phyloP scores from a whole-genome alignment of 2,113 vertebrate genomes.

The Hemiscyllium ocellatum region DNA sequence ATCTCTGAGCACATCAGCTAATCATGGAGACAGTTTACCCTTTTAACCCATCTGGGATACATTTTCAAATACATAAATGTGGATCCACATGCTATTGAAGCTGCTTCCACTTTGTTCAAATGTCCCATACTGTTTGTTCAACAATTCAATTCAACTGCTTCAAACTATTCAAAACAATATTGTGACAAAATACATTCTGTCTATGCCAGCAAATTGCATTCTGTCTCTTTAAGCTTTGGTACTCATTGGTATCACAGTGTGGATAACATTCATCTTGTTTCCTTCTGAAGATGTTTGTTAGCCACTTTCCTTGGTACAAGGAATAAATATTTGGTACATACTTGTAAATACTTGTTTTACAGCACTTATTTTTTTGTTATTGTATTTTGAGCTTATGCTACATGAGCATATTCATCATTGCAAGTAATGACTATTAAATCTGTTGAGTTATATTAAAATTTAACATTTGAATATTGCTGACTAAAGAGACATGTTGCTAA shows the following conservation, averaged over 20 bases:
- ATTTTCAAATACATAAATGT: background rate
- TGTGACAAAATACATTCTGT: too few relatives aligned
- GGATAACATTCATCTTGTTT: constrained; percentile 61
- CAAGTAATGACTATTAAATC: constrained; percentile 75
- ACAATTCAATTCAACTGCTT: background rate
- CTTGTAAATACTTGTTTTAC: constrained; percentile 86
- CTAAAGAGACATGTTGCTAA: background rate
- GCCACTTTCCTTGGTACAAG: constrained; percentile 89
- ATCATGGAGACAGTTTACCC: constrained; percentile 1
- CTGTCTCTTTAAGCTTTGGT: constrained; percentile 62
- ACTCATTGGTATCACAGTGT: constrained; percentile 57
- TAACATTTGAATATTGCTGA: constrained; percentile 55
- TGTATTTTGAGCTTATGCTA: constrained; percentile 75
- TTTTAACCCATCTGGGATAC: constrained; percentile 17
- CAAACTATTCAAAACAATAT: background rate
- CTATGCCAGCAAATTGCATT: constrained; percentile 47
- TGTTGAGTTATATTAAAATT: constrained; percentile 85
- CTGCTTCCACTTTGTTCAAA: constrained; percentile 18
- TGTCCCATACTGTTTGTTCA: background rate
- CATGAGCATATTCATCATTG: constrained; percentile 69
- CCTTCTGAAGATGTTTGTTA: constrained; percentile 60
- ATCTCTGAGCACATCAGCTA: constrained; percentile 2
- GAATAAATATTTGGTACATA: constrained; percentile 82
- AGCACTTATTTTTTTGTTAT: constrained; percentile 83
- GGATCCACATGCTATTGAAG: background rate